Conservation (phyloP, 2,888 invertebrate genomes). For the Mesoligia furuncula region DNA sequence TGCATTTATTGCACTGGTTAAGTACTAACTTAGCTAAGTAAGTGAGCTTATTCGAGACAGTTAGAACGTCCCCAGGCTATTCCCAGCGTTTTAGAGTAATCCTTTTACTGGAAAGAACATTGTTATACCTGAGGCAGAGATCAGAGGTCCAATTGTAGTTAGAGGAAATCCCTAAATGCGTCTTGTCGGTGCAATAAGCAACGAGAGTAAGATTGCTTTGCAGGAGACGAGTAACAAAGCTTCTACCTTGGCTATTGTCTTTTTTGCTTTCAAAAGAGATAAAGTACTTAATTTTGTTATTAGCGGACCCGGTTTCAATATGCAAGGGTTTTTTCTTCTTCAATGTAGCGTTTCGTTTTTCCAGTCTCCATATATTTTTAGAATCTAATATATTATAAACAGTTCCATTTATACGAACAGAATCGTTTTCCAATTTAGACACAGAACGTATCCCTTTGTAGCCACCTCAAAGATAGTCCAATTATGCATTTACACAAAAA, state of each 20-base stretch:
- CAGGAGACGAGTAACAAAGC: slow-evolving; percentile 16
- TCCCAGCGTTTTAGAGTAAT: slow-evolving; percentile 30
- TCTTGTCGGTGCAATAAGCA: slow-evolving; percentile 28
- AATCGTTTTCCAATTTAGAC: slow-evolving; percentile 29
- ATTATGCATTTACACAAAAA: slow-evolving; percentile 65
- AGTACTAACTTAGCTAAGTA: slow-evolving; percentile 6
- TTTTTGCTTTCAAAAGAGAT: background rate
- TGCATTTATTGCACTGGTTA: background rate
- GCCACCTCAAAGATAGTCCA: slow-evolving; percentile 57
- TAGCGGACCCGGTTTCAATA: background rate
- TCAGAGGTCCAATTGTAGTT: slow-evolving; percentile 29
- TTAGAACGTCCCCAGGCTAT: slow-evolving; percentile 20
- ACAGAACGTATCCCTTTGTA: slow-evolving; percentile 43
- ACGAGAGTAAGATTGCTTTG: slow-evolving; percentile 15
- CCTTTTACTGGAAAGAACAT: slow-evolving; percentile 27
- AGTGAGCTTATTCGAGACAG: slow-evolving; percentile 35
- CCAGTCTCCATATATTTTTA: background rate
- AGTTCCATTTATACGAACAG: slow-evolving; percentile 18
- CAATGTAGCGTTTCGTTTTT: background rate
- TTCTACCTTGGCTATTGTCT: background rate
- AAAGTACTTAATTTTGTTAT: background rate
- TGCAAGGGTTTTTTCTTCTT: background rate
- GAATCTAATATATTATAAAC: slow-evolving; percentile 11
- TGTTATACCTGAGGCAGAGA: slow-evolving; percentile 23
- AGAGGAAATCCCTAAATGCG: slow-evolving; percentile 26